These are phyloP conservation scores for Etheostoma nigrum DNA, from an alignment of 2,797 vertebrate genomes.

Conservation along the genomic window DNA sequence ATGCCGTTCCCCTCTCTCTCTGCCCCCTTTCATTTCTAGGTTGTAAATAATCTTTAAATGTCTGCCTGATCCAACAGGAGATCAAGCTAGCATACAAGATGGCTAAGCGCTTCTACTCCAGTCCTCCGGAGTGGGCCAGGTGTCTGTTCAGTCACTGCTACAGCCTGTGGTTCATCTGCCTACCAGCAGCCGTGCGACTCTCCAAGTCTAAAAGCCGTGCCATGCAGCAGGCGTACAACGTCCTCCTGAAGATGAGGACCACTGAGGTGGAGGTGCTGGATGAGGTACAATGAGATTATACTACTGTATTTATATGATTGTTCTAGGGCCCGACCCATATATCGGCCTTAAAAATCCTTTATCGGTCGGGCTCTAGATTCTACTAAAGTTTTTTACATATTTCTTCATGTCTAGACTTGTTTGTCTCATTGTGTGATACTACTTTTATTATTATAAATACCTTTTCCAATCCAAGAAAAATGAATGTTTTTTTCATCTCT, in stretches of 20 bases:
- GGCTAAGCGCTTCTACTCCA: slow-evolving; percentile 91
- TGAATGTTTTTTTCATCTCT: neutral
- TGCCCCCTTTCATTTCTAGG: no score
- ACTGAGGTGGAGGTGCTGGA: slow-evolving; percentile 94
- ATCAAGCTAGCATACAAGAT: slow-evolving; percentile 96
- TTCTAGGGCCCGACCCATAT: no score
- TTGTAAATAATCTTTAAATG: neutral
- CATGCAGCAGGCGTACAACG: slow-evolving; percentile 93
- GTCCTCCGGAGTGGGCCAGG: slow-evolving; percentile 93
- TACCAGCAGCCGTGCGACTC: slow-evolving; percentile 90
- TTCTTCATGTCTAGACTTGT: neutral
- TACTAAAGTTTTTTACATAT: neutral
- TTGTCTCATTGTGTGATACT: neutral
- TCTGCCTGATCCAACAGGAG: slow-evolving; percentile 83
- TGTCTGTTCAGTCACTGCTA: slow-evolving; percentile 97
- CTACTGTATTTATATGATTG: neutral
- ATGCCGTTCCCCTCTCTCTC: no score
- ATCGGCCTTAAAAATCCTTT: no score
- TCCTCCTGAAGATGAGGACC: slow-evolving; percentile 95
- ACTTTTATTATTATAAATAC: neutral
- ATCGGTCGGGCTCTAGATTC: neutral
- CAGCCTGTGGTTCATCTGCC: slow-evolving; percentile 98
- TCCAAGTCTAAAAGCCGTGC: slow-evolving; percentile 91
- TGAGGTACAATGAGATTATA: slow-evolving; percentile 84
- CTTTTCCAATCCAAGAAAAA: neutral